Evolutionary conservation across 2,888 invertebrate genomes (phyloP).

Genomic region (Hypercompe scribonia): DNA sequence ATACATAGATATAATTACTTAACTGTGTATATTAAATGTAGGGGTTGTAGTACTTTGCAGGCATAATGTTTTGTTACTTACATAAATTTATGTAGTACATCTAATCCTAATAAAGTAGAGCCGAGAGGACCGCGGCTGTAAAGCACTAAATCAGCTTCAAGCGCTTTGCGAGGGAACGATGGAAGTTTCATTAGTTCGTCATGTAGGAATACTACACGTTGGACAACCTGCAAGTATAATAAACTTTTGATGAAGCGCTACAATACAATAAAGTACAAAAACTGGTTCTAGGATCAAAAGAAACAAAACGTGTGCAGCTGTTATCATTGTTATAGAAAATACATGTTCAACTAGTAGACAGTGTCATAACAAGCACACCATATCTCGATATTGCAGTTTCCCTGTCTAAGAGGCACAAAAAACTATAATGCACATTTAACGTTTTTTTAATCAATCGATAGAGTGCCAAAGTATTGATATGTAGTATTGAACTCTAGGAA

Average conservation of each 20-base stretch:
- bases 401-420: not conserved
- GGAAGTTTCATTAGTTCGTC: constrained; percentile 99
- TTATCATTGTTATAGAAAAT: too few species aligned
- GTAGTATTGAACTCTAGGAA: too few species aligned
- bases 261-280: too few species aligned
- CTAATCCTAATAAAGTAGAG: constrained; percentile 95
- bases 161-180: constrained; percentile 98
- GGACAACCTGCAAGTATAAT: constrained; percentile 90
- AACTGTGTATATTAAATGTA: too few species aligned
- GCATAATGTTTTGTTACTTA: constrained; percentile 52
- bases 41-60: not conserved
- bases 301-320: too few species aligned
- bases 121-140: constrained; percentile 96
- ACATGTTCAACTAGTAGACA: too few species aligned
- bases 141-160: constrained; percentile 98
- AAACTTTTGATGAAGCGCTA: not conserved
- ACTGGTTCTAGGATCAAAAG: too few species aligned
- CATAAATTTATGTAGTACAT: constrained; percentile 99
- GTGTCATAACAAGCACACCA: too few species aligned
- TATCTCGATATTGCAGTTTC: too few species aligned
- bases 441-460: too few species aligned
- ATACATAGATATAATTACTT: too few species aligned
- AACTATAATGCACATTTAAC: not conserved
- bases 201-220: constrained; percentile 98
- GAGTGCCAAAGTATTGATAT: too few species aligned